These are phyloP conservation scores for Habropoda laboriosa DNA, from an alignment of 1,140 invertebrate genomes.

Conservation along the genomic window DNA sequence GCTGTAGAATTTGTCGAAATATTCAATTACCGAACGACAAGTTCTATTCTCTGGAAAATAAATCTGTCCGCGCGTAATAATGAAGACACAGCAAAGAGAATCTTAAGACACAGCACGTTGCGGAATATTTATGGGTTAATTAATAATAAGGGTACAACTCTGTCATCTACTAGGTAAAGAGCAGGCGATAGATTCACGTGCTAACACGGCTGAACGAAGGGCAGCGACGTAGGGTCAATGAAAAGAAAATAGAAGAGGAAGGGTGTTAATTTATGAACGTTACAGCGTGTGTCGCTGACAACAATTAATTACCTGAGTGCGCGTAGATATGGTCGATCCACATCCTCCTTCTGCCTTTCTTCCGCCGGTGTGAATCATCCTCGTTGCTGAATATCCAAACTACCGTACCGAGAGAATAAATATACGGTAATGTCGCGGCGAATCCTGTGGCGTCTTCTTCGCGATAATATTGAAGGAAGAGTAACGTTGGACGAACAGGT, in stretches of 20 bases:
- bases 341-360: slow-evolving; percentile 33
- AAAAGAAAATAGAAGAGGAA: slow-evolving; percentile 31
- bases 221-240: not conserved
- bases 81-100: no score
- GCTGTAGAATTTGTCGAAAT: no score
- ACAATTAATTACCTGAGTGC: slow-evolving; percentile 66
- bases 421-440: not conserved
- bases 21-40: not conserved
- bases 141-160: slow-evolving; percentile 9
- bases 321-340: slow-evolving; percentile 29
- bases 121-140: slow-evolving; percentile 12
- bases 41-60: no score
- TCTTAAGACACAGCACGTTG: not conserved
- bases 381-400: not conserved
- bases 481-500: not conserved
- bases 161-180: not conserved
- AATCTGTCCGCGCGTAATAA: no score
- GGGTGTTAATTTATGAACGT: slow-evolving; percentile 65
- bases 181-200: slow-evolving; percentile 47
- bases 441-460: not conserved
- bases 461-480: not conserved
- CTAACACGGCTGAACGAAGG: slow-evolving; percentile 31
- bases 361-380: not conserved
- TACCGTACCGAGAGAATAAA: not conserved
- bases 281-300: slow-evolving; percentile 63